Evolutionary conservation across 2,888 invertebrate species (phyloP), one percentile per base, ranked within the genome.

Genomic region (Pilophorus perplexus): DNA sequence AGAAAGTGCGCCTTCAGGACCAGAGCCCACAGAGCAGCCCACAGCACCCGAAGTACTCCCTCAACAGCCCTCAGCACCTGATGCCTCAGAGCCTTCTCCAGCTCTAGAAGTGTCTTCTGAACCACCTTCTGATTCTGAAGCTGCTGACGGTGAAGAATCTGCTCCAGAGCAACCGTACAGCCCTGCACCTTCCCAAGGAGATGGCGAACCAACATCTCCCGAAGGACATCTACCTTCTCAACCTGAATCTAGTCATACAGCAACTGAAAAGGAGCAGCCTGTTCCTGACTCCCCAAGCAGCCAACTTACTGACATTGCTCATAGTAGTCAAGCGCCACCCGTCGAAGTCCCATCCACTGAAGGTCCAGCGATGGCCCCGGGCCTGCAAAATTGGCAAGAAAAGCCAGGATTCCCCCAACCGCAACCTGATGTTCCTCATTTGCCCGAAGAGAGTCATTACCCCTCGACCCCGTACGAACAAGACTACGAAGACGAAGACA

Each of bases 401-500:
- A 72, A 54, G 57, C 68, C 46, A 55, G 70, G 48, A 16, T 42
- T 42, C 14, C 59, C 59, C 12, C 33, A 33, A 12, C 16, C 59
- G 40, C 33, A 33, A 6, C 33, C 70, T 33, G 52, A 67, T 38
- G 66, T 38, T 33, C 65, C 70, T 44, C 67, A 70, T 37, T 64
- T 67, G 20, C 70, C 71, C 27, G 73, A 72, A 52, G 71, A 72
- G 27, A 67, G 64, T 37, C 70, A 67, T 59, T 69, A 75, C 69
- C 74, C 77, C 8, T 55, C 68, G 8, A 57, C 81, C 12, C 44
- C 64, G 12, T 69, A 64, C 40, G 82, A 81, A 70, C 84, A 86
- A 69, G 88, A 89, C 72, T 88, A 90, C 74, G 86, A 84, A 70
- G 87, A 87, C 72, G 89, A 90, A 74, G 89, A 89, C 74, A 85